Evolutionary conservation across 2,888 invertebrate genomes (phyloP), one percentile per base, ranked within the genome.

Genomic region (Torymus auratus): DNA sequence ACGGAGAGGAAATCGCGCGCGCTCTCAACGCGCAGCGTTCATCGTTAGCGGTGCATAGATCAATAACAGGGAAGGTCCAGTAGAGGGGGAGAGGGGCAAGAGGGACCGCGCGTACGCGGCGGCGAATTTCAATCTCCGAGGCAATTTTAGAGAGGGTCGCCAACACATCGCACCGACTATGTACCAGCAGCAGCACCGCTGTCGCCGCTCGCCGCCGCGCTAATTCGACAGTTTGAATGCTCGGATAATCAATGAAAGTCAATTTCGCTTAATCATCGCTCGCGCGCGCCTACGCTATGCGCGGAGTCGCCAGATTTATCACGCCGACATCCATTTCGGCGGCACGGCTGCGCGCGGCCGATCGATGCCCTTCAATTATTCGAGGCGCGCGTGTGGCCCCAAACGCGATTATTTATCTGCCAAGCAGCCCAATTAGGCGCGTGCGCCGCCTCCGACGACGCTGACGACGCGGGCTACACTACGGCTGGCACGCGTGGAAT

Each of bases 61-160:
- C 69, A 69, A 69, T 69, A 69, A 69, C 69, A 56, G n/a, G 20
- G 17, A n/a, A 50, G 50, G 52, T 13, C 41, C 41, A 41, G 41
- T 7, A 7, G 41, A 41, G 41, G 17, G n/a, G 52, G 65, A 12
- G 28, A 56, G 7, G 53, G 62, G n/a, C 55, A 53, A 28, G 58
- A 23, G 4, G 53, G 52, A 50, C 4, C 52, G 41, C 0, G 41
- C 0, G 52, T 10, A 50, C 20, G 20, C 17, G 55, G 20, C 2
- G 15, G 2, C 52, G 58, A 71, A 78, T 74, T 78, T 70, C 74
- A 81, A 81, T 74, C 78, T 74, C 28, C 67, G 58, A 74, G 55
- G 65, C 56, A 81, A 81, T 81, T 81, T 78, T 74, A 68, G 15
- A 17, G 28, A 41, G 41, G 41, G 20, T 41, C 50, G 50, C 69